These are phyloP conservation scores for Gymnogyps californianus DNA, from an alignment of 2,113 vertebrate genomes.

Conservation along the genomic window DNA sequence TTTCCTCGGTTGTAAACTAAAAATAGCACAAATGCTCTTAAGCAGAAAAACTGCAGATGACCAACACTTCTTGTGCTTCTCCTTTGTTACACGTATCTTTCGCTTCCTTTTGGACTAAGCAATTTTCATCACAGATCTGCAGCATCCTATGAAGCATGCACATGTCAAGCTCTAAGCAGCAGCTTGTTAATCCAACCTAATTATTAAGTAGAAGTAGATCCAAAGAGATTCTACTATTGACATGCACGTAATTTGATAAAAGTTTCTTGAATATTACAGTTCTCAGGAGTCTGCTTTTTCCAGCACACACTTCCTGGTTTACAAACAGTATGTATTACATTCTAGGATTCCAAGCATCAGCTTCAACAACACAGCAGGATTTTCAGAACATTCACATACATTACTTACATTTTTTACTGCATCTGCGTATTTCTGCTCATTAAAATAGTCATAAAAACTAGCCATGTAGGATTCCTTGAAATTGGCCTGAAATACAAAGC, in stretches of 20 bases:
- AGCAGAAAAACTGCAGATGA: neutral
- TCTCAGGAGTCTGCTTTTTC: neutral
- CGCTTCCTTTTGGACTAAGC: neutral
- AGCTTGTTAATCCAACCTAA: neutral
- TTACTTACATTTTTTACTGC: constrained; percentile 94
- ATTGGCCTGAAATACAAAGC: constrained; percentile 82
- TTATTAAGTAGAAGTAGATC: neutral
- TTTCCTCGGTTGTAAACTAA: neutral
- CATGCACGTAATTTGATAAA: neutral
- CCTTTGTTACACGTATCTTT: neutral
- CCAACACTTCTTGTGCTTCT: neutral
- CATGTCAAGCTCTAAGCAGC: neutral
- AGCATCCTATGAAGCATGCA: neutral
- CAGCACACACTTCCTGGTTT: neutral
- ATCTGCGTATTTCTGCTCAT: constrained; percentile 97
- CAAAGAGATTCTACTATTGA: neutral
- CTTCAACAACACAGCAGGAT: neutral
- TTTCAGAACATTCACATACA: neutral
- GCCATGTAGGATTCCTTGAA: constrained; percentile 99
- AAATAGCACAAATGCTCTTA: neutral
- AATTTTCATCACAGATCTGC: neutral
- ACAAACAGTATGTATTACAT: neutral
- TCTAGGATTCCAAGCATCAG: neutral
- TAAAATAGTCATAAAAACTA: constrained; percentile 95
- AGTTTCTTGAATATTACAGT: neutral